Evolutionary conservation across 2,797 vertebrate genomes (phyloP).

Genomic region (Brotula barbata): DNA sequence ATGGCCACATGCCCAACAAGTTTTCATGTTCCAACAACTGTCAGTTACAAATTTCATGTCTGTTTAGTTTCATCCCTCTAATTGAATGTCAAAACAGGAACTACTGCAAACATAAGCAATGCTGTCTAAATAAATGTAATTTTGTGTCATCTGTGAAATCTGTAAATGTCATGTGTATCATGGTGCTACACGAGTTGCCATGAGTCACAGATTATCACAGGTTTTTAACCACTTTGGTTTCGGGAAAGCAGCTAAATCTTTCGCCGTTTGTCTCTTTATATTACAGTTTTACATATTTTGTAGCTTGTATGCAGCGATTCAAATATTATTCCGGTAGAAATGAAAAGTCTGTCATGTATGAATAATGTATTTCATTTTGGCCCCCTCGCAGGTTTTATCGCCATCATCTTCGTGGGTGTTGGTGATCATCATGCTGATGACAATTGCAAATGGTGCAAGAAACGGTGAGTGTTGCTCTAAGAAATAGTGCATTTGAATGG

Average conservation of each 20-base stretch:
- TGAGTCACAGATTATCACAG: conserved; percentile 2
- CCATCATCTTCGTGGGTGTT: conserved; percentile 66
- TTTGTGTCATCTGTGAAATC: conserved; percentile 2
- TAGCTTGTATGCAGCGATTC: no score
- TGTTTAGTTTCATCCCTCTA: background rate
- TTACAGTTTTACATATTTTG: no score
- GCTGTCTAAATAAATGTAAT: background rate
- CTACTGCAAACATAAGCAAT: conserved; percentile 3
- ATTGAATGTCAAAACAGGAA: conserved; percentile 4
- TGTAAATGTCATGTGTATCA: conserved; percentile 23
- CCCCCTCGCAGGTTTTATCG: conserved; percentile 66
- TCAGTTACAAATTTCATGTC: conserved; percentile 20
- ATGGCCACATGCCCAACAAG: conserved; percentile 6
- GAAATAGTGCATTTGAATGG: conserved; percentile 36
- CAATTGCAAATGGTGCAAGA: conserved; percentile 41
- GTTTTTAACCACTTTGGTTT: background rate
- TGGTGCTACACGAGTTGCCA: conserved; percentile 14
- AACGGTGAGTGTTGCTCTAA: conserved; percentile 63
- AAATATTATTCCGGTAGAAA: conserved; percentile 28
- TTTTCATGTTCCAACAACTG: conserved; percentile 32
- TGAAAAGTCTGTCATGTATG: conserved; percentile 30
- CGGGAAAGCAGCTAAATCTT: background rate
- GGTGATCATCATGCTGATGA: conserved; percentile 58
- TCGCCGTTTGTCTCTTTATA: conserved; percentile 14
- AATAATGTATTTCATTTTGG: conserved; percentile 37